These are phyloP conservation scores for Paramormyrops hopkinsi DNA, from an alignment of 2,797 vertebrate species.

Conservation along the genomic window DNA sequence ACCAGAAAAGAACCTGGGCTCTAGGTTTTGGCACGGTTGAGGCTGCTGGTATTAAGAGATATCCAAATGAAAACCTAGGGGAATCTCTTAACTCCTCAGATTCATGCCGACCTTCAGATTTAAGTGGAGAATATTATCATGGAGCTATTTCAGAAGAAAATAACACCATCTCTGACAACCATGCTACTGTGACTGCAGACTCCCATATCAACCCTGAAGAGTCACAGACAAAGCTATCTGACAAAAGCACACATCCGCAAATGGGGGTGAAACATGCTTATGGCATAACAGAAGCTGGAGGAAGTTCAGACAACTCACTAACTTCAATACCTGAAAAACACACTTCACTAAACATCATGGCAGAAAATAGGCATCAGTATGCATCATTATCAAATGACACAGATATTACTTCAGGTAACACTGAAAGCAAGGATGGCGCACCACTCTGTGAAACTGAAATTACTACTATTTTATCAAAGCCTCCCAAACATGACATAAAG, in stretches of 20 bases:
- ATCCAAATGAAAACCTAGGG: conserved; percentile 31
- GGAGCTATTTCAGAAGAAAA: background rate
- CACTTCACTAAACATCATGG: background rate
- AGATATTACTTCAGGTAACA: background rate
- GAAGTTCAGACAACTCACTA: background rate
- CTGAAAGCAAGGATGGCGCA: background rate
- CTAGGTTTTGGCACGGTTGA: conserved; percentile 37
- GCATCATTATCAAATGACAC: background rate
- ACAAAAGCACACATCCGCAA: background rate
- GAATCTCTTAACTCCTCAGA: background rate
- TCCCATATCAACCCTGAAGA: background rate
- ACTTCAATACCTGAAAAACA: background rate
- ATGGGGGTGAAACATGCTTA: background rate
- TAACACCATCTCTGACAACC: background rate
- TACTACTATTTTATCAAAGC: background rate
- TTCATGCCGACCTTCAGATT: background rate
- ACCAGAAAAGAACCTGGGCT: conserved; percentile 41
- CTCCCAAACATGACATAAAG: background rate
- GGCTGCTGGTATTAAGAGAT: conserved; percentile 35
- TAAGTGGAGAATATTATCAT: background rate
- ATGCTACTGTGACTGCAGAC: background rate
- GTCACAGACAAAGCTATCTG: background rate
- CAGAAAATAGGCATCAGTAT: background rate
- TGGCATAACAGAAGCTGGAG: background rate
- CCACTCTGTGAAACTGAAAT: background rate